Evolutionary conservation across 2,888 invertebrate species (phyloP).

Genomic region (Andrena dorsata): DNA sequence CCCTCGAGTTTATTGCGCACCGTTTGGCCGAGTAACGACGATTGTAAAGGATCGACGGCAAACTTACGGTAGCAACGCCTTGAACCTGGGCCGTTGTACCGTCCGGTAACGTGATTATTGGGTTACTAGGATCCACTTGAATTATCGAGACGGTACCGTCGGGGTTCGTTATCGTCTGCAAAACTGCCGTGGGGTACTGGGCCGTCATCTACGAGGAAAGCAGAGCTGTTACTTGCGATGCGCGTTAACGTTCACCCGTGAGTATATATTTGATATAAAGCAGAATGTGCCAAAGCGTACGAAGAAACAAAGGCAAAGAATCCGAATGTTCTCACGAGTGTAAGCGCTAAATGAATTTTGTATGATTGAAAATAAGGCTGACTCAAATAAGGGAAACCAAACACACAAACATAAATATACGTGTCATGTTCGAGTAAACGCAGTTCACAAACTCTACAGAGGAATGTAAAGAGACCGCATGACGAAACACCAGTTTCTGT

Average conservation of each 20-base stretch:
- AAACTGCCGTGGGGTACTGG: constrained; percentile 94
- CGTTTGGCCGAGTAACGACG: neutral
- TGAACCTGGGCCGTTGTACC: constrained; percentile 98
- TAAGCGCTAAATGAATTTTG: neutral
- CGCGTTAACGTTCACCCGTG: neutral
- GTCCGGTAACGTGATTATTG: constrained; percentile 97
- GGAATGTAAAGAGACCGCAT: no score
- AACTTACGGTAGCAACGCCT: constrained; percentile 89
- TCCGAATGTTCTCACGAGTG: neutral
- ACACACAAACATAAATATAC: constrained; percentile 74
- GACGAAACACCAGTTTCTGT: neutral
- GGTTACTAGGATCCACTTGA: constrained; percentile 97
- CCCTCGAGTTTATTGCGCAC: neutral
- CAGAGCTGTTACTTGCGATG: constrained; percentile 8
- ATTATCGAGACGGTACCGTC: constrained; percentile 98
- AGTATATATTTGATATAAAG: neutral
- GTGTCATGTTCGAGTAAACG: constrained; percentile 56
- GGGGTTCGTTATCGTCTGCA: constrained; percentile 98
- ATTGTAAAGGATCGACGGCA: neutral
- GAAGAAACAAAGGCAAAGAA: constrained; percentile 2
- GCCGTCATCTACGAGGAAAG: constrained; percentile 85
- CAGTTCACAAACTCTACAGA: constrained; percentile 29
- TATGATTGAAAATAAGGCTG: constrained; percentile 71
- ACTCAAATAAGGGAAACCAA: constrained; percentile 84
- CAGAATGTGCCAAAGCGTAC: constrained; percentile 2